These are phyloP conservation scores for Halcyon badia DNA, from an alignment of 2,797 vertebrate genomes.

Conservation along the genomic window DNA sequence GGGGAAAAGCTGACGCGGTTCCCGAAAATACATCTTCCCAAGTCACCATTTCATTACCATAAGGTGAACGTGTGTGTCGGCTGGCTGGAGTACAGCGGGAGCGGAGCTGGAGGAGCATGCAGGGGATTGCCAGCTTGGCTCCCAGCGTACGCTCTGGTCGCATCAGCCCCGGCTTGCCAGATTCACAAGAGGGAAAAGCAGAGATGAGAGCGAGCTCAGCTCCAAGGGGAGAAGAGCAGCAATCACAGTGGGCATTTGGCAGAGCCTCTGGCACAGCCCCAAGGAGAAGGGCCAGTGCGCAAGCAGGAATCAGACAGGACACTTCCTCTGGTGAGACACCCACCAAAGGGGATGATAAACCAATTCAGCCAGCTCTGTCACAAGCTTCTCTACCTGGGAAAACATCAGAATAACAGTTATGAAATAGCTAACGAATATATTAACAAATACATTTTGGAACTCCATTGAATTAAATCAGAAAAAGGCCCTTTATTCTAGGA, in stretches of 20 bases:
- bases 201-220: neutral
- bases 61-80: accelerated
- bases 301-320: accelerated
- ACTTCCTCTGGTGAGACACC: neutral
- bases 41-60: accelerated
- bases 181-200: neutral
- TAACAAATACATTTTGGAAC: neutral
- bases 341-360: neutral
- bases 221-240: neutral
- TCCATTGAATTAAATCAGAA: neutral
- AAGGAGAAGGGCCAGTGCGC: accelerated
- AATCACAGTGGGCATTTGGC: accelerated
- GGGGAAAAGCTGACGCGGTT: accelerated
- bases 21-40: neutral
- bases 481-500: neutral
- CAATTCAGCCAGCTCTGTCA: neutral
- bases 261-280: neutral
- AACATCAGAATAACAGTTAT: neutral
- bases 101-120: accelerated
- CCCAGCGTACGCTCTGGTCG: accelerated
- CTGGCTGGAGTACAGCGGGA: neutral
- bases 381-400: neutral
- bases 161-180: accelerated
- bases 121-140: neutral
- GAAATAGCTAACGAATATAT: neutral